A percentile compares a stretch with the other conserved stretches of the same genome.
Conservation (phyloP, 2,888 invertebrate genomes). For the Allophyes oxyacanthae region DNA sequence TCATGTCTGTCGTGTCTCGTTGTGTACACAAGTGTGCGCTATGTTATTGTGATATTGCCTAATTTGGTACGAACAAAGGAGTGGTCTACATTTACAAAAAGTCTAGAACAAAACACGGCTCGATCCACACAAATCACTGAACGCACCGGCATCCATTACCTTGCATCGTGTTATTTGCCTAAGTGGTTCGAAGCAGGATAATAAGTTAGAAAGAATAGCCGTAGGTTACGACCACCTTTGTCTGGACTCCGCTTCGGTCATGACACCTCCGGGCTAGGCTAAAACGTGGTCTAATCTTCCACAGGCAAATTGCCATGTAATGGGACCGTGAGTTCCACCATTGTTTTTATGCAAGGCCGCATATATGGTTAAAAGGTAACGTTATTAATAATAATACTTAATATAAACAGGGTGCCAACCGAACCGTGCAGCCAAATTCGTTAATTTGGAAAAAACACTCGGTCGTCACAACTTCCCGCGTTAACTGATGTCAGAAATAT, state of each 20-base stretch:
- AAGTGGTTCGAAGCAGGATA: slow-evolving; percentile 71
- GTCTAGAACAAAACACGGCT: slow-evolving; percentile 34
- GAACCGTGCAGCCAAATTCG: slow-evolving; percentile 56
- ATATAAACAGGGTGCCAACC: slow-evolving; percentile 66
- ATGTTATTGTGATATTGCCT: slow-evolving; percentile 70
- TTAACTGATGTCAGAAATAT: slow-evolving; percentile 33
- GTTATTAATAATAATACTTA: slow-evolving; percentile 37
- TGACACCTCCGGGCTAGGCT: slow-evolving; percentile 72
- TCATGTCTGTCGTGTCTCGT: slow-evolving; percentile 63
- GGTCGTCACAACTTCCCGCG: slow-evolving; percentile 39
- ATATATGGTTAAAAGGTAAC: slow-evolving; percentile 21
- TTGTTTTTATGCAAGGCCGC: slow-evolving; percentile 33
- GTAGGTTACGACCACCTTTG: slow-evolving; percentile 66
- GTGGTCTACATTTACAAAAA: slow-evolving; percentile 49
- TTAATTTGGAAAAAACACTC: slow-evolving; percentile 45
- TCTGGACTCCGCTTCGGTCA: slow-evolving; percentile 64
- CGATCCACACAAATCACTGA: slow-evolving; percentile 60
- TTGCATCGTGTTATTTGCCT: slow-evolving; percentile 74
- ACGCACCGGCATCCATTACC: slow-evolving; percentile 65
- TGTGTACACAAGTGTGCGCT: slow-evolving; percentile 79
- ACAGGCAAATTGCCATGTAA: slow-evolving; percentile 63
- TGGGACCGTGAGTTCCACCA: slow-evolving; percentile 45
- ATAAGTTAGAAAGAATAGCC: slow-evolving; percentile 73
- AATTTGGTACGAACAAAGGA: slow-evolving; percentile 68
- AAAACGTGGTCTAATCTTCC: slow-evolving; percentile 67